phyloP scores from a whole-genome alignment of 2,888 invertebrate genomes.

The Pyrocoelia pectoralis region DNA sequence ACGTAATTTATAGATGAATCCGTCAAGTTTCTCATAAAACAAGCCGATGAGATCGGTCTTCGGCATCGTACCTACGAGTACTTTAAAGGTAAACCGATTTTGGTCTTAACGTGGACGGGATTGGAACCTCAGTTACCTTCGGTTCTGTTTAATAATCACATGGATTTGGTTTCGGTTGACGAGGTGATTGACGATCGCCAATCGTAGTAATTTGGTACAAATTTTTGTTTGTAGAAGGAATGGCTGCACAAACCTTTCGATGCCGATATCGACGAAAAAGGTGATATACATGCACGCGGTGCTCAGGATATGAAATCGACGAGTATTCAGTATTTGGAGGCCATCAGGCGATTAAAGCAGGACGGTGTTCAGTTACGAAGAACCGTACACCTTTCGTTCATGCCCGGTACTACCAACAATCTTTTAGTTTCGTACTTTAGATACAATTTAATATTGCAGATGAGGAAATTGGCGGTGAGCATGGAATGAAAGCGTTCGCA shows the following conservation, averaged over 20 bases:
- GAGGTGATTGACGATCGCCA: conserved; percentile 55
- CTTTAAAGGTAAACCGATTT: conserved; percentile 70
- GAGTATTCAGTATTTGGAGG: conserved; percentile 70
- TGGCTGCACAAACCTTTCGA: neutral
- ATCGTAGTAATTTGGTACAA: neutral
- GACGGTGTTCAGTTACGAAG: conserved; percentile 66
- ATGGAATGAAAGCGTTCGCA: conserved; percentile 83
- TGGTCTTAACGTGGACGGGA: conserved; percentile 82
- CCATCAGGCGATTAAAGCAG: conserved; percentile 71
- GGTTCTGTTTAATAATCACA: conserved; percentile 88
- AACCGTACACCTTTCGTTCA: conserved; percentile 76
- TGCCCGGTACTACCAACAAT: conserved; percentile 73
- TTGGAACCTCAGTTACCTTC: conserved; percentile 70
- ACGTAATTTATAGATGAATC: conserved; percentile 10
- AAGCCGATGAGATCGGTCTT: conserved; percentile 9
- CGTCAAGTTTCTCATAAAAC: neutral
- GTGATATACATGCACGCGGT: conserved; percentile 81
- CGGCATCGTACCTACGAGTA: neutral
- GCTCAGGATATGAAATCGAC: conserved; percentile 87
- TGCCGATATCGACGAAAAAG: neutral
- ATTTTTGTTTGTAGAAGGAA: neutral
- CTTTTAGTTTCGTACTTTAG: no score
- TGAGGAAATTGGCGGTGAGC: conserved; percentile 86
- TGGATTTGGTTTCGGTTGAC: conserved; percentile 93
- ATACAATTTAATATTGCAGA: conserved; percentile 69